Evolutionary conservation across 2,888 invertebrate genomes (phyloP), one percentile per base, ranked within the genome.

Genomic region (Monopis laevigella): DNA sequence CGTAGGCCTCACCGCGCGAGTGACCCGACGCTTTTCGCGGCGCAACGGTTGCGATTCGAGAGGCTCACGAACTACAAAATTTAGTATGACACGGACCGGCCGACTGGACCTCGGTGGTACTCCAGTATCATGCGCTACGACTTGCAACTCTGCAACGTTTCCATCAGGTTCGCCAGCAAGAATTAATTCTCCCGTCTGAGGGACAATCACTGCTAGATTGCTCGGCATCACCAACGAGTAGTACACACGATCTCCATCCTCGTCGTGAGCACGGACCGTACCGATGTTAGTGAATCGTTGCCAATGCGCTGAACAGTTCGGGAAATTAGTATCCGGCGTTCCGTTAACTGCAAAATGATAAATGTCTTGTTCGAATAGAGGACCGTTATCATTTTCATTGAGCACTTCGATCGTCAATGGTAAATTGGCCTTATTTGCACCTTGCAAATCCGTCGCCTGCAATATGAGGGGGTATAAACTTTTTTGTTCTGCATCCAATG

Each of bases 381-480:
- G 97, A 46, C 89, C 87, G 65, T 97, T 96, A 67, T 97, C 97
- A 64, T 97, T 97, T 63, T 92, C 92, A 61, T 97, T 95, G 16
- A 87, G 75, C 17, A 98, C 85, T 13, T 85, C 84, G 27, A 97
- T 83, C 34, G 83, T 82, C 8, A 96, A 84, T 48, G 88, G 88
- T n/a, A 93, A 87, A 17, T 87, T 86, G 0, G 93, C 92, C 52
- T 88, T 90, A 65, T 93, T 93, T 36, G 92, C 85, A 30, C 89
- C 92, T 51, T 88, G 86, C 17, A 87, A 82, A 59, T 94, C 93
- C 8, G 88, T 87, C 0, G 94, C 95, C 59, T 90, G 89, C 39
- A 96, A 82, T 1, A 89, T 85, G 39, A 96, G 73, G 45, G 87
- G 84, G 59, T 95, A 94, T 27, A 82, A 72, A 27, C 85, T 81